A percentile compares a stretch with the other conserved stretches of the same genome.
Evolutionary conservation across 2,888 invertebrate species (phyloP).

Genomic region (Lypha dubia): DNA sequence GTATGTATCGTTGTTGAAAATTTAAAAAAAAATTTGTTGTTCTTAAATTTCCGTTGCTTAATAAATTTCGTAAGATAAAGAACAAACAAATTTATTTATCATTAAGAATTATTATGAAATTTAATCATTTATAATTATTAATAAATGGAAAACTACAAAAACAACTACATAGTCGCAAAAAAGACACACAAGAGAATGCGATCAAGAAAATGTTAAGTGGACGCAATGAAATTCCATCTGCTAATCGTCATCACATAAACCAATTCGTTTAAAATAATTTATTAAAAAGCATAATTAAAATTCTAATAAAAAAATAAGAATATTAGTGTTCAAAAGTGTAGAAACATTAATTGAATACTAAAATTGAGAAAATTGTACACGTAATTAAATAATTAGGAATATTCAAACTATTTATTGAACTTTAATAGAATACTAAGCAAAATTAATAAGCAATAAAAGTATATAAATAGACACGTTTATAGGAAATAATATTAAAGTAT

Average conservation of each 20-base stretch:
- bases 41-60: too few relatives aligned
- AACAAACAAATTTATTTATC: not conserved
- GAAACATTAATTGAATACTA: not conserved
- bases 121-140: not conserved
- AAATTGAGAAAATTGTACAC: not conserved
- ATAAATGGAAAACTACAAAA: not conserved
- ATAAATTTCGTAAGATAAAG: too few relatives aligned
- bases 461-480: not conserved
- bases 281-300: slow-evolving; percentile 44
- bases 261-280: not conserved
- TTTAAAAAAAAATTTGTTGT: too few relatives aligned
- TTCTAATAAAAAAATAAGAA: slow-evolving; percentile 33
- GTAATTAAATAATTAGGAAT: not conserved
- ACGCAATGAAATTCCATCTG: slow-evolving; percentile 45
- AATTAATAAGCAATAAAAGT: not conserved
- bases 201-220: not conserved
- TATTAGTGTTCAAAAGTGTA: not conserved
- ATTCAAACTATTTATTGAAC: not conserved
- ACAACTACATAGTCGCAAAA: not conserved
- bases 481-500: not conserved
- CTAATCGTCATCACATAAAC: slow-evolving; percentile 41
- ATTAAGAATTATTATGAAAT: not conserved
- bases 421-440: not conserved
- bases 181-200: slow-evolving; percentile 3
- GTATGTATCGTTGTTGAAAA: too few relatives aligned